A percentile compares a stretch with the other conserved stretches of the same genome.
Conservation (phyloP, 2,888 invertebrate species). For the Nemotelus nigrinus region DNA sequence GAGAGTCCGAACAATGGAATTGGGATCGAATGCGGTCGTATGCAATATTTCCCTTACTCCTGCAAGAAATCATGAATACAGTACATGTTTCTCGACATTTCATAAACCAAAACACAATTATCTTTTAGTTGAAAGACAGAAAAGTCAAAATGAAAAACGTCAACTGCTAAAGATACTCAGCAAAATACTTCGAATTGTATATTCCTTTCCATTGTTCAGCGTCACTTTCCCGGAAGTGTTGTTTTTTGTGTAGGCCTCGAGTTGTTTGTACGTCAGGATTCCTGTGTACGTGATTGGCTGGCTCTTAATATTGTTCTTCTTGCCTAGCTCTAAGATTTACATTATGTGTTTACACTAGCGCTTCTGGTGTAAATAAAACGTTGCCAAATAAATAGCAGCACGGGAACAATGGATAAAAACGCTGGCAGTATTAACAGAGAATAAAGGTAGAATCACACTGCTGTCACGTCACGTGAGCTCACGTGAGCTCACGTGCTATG, state of each 20-base stretch:
- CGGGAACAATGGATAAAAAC: not conserved
- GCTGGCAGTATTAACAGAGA: too few species aligned
- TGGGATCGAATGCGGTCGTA: slow-evolving; percentile 18
- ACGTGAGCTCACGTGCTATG: too few species aligned
- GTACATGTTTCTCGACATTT: not conserved
- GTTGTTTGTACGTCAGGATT: slow-evolving; percentile 46
- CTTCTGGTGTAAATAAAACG: not conserved
- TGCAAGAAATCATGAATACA: not conserved
- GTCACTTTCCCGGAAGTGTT: slow-evolving; percentile 46
- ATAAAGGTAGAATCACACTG: too few species aligned
- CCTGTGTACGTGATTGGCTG: slow-evolving; percentile 47
- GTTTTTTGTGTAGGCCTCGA: slow-evolving; percentile 48
- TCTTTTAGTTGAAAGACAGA: too few species aligned
- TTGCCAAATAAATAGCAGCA: slow-evolving; percentile 22
- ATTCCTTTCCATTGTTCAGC: slow-evolving; percentile 42
- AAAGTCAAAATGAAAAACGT: too few species aligned
- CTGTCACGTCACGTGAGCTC: too few species aligned
- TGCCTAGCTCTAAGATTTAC: slow-evolving; percentile 31
- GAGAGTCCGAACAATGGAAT: slow-evolving; percentile 26
- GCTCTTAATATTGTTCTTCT: slow-evolving; percentile 24
- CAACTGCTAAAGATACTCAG: too few species aligned
- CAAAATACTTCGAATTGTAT: slow-evolving; percentile 32
- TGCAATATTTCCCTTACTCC: slow-evolving; percentile 39
- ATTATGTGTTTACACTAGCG: slow-evolving; percentile 20
- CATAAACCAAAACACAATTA: not conserved